These are phyloP conservation scores for Hippocampus guttulatus DNA, from an alignment of 2,113 vertebrate species.

Conservation along the genomic window DNA sequence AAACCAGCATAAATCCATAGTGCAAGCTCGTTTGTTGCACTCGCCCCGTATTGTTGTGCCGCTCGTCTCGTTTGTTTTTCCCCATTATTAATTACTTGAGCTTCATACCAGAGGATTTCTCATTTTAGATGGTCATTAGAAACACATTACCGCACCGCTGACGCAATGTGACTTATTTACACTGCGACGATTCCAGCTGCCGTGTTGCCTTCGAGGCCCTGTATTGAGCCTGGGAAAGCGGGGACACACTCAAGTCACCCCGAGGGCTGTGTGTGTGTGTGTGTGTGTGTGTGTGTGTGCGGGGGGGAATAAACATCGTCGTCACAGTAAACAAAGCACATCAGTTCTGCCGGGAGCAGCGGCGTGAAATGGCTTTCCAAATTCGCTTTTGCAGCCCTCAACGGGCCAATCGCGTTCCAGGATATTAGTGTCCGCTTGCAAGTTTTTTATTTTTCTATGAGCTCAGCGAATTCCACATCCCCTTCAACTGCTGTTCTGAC, in stretches of 20 bases:
- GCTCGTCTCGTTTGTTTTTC: slow-evolving; percentile 41
- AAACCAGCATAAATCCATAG: slow-evolving; percentile 58
- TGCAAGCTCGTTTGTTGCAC: slow-evolving; percentile 35
- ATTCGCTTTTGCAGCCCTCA: slow-evolving; percentile 45
- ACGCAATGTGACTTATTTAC: slow-evolving; percentile 62
- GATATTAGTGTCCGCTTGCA: slow-evolving; percentile 44
- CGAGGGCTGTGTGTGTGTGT: neutral
- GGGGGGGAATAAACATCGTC: slow-evolving; percentile 14
- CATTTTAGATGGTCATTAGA: slow-evolving; percentile 65
- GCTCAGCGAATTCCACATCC: slow-evolving; percentile 37
- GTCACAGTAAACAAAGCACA: slow-evolving; percentile 26
- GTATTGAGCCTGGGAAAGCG: slow-evolving; percentile 39
- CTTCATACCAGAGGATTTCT: slow-evolving; percentile 60
- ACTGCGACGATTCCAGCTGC: slow-evolving; percentile 47
- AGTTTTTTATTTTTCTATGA: slow-evolving; percentile 47
- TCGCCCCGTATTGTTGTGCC: slow-evolving; percentile 38
- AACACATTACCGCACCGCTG: slow-evolving; percentile 64
- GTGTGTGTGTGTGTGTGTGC: neutral
- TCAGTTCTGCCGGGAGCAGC: slow-evolving; percentile 17
- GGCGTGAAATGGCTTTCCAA: slow-evolving; percentile 40
- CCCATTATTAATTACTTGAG: slow-evolving; percentile 59
- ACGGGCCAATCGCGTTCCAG: slow-evolving; percentile 36
- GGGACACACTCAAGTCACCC: slow-evolving; percentile 10
- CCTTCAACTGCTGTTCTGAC: slow-evolving; percentile 42
- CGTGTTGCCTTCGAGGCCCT: slow-evolving; percentile 38